Conservation (phyloP, 37 sponge, comb jelly and placozoan genomes). For the Aphrocallistes beatrix region DNA sequence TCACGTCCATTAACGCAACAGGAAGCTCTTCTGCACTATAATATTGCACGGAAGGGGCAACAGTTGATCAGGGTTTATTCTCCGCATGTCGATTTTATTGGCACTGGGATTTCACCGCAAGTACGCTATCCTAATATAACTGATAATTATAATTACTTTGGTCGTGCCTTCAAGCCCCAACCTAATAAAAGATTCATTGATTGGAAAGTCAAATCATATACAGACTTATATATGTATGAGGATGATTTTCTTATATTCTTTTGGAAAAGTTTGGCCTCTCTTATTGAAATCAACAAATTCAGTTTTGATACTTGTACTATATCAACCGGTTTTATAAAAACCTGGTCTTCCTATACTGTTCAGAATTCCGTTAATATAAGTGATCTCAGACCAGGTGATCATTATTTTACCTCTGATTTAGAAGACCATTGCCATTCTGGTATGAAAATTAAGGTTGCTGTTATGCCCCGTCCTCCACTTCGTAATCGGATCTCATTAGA, state of each 20-base stretch:
- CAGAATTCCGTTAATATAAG: constrained; percentile 28
- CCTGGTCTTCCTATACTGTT: constrained; percentile 18
- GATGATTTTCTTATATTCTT: neutral
- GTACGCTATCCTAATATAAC: neutral
- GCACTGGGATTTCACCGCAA: neutral
- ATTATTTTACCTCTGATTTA: constrained; percentile 63
- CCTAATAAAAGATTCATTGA: neutral
- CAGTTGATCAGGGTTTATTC: neutral
- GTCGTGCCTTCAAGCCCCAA: neutral
- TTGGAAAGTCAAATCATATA: neutral
- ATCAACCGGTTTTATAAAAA: neutral
- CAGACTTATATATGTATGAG: neutral
- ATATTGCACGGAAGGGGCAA: neutral
- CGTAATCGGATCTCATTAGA: too few relatives aligned
- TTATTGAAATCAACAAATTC: neutral
- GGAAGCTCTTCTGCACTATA: neutral
- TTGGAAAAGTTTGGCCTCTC: neutral
- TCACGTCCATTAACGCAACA: neutral
- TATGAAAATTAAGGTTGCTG: constrained; percentile 52
- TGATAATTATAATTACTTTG: neutral
- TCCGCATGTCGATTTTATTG: neutral
- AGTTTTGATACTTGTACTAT: neutral
- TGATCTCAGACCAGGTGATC: constrained; percentile 39
- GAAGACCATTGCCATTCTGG: constrained; percentile 44
- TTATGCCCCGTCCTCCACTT: neutral